Evolutionary conservation across 2,113 vertebrate genomes (phyloP), one percentile per base, ranked within the genome.

Genomic region (Pavo muticus): DNA sequence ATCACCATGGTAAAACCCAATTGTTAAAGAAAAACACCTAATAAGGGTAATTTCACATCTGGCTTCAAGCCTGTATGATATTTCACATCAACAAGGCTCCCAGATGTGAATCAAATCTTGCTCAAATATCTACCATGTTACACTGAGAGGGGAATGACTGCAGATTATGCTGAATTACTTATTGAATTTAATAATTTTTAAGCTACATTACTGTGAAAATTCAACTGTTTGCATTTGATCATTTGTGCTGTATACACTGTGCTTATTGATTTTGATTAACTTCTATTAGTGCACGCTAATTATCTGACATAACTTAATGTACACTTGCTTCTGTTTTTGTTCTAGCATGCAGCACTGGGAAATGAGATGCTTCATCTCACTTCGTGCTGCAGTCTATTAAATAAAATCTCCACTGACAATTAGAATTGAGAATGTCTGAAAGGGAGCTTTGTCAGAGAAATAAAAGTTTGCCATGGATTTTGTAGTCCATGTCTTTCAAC

Each of bases 1-100:
- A 97, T 97, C 88, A 92, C 64, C 52, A 54, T 92, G 90, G 68
- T 94, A 95, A 97, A 96, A 92, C 79, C 97, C 29, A 77, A 84
- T 44, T 76, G 63, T 94, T 95, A 92, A 94, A 94, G 87, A 96
- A 96, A 93, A 93, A 65, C 91, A 95, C 44, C 84, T 96, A 96
- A 95, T 95, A 97, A 95, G 67, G 85, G 92, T 95, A 94, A 95
- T 95, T 96, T 96, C 74, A 97, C 97, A 97, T 96, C 94, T 97
- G 95, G 89, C 96, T 76, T 93, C 67, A 87, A 95, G 67, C 42
- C 20, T 92, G 21, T 84, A 85, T 32, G 15, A 84, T 96, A 96
- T 94, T 97, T 97, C 86, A 97, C 68, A 93, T 92, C 92, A 97
- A 95, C n/a, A 52, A 95, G 87, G 67, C 23, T 88, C 35, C 20